Evolutionary conservation across 2,113 vertebrate species (phyloP), one percentile per base, ranked within the genome.

Genomic region (Saimiri boliviensis): DNA sequence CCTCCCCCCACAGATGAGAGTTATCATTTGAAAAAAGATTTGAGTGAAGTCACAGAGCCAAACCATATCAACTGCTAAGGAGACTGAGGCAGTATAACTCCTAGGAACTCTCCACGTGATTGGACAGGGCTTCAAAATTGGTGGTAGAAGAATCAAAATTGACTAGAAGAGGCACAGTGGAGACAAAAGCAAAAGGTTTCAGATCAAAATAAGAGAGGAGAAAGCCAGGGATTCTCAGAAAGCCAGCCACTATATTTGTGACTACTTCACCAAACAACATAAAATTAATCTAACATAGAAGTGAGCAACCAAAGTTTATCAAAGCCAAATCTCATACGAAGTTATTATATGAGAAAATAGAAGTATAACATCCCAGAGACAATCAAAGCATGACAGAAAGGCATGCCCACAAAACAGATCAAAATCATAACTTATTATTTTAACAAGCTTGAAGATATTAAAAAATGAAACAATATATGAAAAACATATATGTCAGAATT

Each of bases 271-370:
- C 20, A 70, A 94, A 90, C 19, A 87, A 58, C 11, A 82, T 63
- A 82, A 94, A 90, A 77, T 63, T 76, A 89, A 89, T 68, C 80
- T 92, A 47, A 27, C 60, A 80, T 70, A 77, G 58, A 73, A 90
- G 58, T 40, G 40, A 47, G 35, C 40, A 60, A 32, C 35, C 23
- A 89, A 91, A 86, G 37, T 71, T 87, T 86, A 86, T 77, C 25
- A 90, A 94, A 20, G 16, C 32, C 32, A 89, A 73, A 89, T 84
- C 5, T 56, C 73, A 81, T 56, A 89, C 5, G 74, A 76, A 63
- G 10, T 91, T 54, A 71, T 66, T 49, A 63, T 54, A 73, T 68
- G 16, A 70, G 32, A 71, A 70, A 70, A 63, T 21, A 13, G 11
- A 89, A 23, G 8, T 14, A 77, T 86, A 76, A 40, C 30, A 86